Conservation (phyloP, 2,113 vertebrate genomes). For the Caloenas nicobarica region DNA sequence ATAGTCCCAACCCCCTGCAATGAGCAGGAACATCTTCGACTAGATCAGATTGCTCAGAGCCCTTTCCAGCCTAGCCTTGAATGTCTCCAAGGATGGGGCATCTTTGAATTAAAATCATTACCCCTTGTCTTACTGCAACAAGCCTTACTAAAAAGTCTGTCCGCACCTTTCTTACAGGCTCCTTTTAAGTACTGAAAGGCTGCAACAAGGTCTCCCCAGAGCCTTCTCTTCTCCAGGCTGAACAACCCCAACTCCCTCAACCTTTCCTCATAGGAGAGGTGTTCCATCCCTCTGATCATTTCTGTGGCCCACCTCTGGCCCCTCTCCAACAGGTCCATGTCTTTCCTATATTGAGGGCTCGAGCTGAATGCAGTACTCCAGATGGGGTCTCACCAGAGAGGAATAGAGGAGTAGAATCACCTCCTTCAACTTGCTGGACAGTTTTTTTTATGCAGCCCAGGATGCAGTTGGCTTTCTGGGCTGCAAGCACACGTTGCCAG, state of each 20-base stretch:
- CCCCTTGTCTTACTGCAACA: rapidly evolving
- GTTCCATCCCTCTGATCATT: neutral
- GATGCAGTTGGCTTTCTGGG: neutral
- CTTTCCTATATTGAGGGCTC: neutral
- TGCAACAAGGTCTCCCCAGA: neutral
- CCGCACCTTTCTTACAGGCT: neutral
- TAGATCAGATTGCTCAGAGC: neutral
- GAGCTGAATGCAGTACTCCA: neutral
- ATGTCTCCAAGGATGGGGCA: neutral
- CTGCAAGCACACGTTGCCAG: rapidly evolving
- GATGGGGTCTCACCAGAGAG: neutral
- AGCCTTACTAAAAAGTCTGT: neutral
- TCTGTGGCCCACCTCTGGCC: neutral
- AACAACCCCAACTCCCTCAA: neutral
- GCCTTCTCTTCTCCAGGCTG: neutral
- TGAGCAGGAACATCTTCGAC: neutral
- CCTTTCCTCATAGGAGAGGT: neutral
- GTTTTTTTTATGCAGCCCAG: neutral
- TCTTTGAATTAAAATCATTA: neutral
- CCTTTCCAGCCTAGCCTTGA: neutral
- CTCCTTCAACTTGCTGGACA: rapidly evolving
- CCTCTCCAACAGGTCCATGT: neutral
- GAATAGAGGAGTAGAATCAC: neutral
- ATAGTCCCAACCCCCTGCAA: too few species aligned
- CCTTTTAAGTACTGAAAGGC: neutral